These are phyloP conservation scores for Brachionus rotundiformis DNA, from an alignment of 1,140 invertebrate species.

Conservation along the genomic window DNA sequence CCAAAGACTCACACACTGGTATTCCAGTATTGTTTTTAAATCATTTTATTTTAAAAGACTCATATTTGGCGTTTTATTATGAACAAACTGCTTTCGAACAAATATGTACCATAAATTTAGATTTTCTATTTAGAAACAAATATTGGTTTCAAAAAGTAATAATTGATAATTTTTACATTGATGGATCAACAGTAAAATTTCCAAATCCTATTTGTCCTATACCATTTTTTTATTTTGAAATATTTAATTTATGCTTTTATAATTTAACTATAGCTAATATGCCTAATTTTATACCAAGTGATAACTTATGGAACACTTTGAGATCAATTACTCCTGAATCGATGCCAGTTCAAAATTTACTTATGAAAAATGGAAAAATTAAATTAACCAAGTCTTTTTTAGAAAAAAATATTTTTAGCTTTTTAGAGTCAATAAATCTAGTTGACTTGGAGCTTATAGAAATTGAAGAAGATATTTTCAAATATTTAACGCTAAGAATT, in stretches of 20 bases:
- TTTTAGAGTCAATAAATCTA: not conserved
- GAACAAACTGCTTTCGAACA: not conserved
- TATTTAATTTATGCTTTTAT: not conserved
- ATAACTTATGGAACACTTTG: not conserved
- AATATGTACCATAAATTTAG: not conserved
- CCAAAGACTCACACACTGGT: not conserved
- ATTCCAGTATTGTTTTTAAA: not conserved
- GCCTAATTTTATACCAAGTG: not conserved
- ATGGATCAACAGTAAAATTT: not conserved
- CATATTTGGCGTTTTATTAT: not conserved
- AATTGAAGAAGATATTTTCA: not conserved
- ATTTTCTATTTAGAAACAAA: not conserved
- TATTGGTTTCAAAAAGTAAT: not conserved
- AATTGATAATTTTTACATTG: not conserved
- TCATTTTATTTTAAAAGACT: not conserved
- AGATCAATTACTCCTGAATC: not conserved
- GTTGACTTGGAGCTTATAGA: not conserved
- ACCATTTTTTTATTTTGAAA: conserved; percentile 11
- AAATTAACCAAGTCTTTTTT: not conserved
- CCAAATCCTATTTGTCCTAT: not conserved
- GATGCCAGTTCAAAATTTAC: not conserved
- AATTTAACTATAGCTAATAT: not conserved
- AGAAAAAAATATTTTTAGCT: not conserved
- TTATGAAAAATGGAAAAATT: not conserved
- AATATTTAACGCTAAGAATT: not conserved